Conservation (phyloP, 2,113 vertebrate genomes). For the Toxotes jaculatrix region DNA sequence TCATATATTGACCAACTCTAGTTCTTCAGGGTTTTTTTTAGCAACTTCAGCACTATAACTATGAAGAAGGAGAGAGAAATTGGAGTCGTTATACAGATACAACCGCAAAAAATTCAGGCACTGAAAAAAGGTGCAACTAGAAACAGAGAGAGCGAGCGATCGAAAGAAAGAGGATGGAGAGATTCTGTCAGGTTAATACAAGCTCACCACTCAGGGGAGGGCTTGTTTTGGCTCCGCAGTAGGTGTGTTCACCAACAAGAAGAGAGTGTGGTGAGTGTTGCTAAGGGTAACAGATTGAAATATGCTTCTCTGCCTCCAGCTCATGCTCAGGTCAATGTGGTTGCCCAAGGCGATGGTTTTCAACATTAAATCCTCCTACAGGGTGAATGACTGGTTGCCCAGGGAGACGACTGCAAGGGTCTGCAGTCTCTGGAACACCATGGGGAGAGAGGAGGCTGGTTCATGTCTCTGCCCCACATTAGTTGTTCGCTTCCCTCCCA, state of each 20-base stretch:
- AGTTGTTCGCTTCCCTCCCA: not conserved
- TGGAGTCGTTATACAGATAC: not conserved
- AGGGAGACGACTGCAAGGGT: conserved; percentile 36
- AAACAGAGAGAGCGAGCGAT: not conserved
- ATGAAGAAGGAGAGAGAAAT: not conserved
- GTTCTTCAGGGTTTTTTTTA: too few species aligned
- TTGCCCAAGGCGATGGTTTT: conserved; percentile 58
- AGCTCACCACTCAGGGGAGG: conserved; percentile 41
- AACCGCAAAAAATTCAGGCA: not conserved
- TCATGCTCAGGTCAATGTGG: conserved; percentile 39
- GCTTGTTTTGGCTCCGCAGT: conserved; percentile 51
- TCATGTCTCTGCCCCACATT: conserved; percentile 14
- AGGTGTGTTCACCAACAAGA: conserved; percentile 3
- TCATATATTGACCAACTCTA: not conserved
- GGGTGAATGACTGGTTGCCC: conserved; percentile 58
- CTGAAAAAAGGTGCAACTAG: not conserved
- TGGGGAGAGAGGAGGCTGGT: not conserved
- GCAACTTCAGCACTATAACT: too few species aligned
- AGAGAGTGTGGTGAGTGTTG: conserved; percentile 50
- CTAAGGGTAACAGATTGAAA: conserved; percentile 68
- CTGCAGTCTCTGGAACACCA: not conserved
- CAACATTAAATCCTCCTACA: conserved; percentile 55
- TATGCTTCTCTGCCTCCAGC: conserved; percentile 54
- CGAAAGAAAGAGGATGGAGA: conserved; percentile 18
- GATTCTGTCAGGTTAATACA: conserved; percentile 46